These are phyloP conservation scores for Nemotelus nigrinus DNA, from an alignment of 2,888 invertebrate species.

Conservation along the genomic window DNA sequence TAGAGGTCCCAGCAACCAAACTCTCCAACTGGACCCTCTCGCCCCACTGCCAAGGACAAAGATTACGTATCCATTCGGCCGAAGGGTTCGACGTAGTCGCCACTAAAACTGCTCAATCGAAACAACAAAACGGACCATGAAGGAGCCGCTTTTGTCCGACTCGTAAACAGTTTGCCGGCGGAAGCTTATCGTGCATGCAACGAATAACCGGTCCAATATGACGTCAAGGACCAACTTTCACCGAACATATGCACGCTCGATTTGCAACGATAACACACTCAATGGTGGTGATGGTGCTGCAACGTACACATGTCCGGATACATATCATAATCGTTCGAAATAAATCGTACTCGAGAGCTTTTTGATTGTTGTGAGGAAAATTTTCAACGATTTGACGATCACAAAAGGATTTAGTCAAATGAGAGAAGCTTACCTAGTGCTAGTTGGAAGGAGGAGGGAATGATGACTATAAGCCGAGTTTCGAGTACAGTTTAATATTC, in stretches of 20 bases:
- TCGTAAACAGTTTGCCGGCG: not conserved
- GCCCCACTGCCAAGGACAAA: not conserved
- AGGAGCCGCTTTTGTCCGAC: not conserved
- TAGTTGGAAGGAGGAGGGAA: not conserved
- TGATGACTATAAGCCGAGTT: slow-evolving; percentile 18
- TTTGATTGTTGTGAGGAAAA: slow-evolving; percentile 55
- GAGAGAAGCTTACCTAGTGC: not conserved
- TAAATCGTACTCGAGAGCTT: slow-evolving; percentile 54
- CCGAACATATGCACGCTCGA: not conserved
- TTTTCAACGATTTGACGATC: slow-evolving; percentile 54
- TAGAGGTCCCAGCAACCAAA: not conserved
- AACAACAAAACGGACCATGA: not conserved
- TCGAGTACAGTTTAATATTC: not conserved
- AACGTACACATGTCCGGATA: not conserved
- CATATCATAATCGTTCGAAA: slow-evolving; percentile 52
- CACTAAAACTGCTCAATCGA: not conserved
- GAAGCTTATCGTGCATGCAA: not conserved
- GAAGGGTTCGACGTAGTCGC: not conserved
- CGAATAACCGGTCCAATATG: too few relatives aligned
- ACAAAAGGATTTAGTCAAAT: slow-evolving; percentile 52
- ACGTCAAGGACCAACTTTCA: slow-evolving; percentile 23
- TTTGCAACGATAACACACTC: not conserved
- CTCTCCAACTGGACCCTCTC: not conserved
- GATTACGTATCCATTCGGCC: not conserved
- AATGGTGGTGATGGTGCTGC: not conserved